Conservation (phyloP, 2,797 vertebrate genomes). For the Darevskia mixta region DNA sequence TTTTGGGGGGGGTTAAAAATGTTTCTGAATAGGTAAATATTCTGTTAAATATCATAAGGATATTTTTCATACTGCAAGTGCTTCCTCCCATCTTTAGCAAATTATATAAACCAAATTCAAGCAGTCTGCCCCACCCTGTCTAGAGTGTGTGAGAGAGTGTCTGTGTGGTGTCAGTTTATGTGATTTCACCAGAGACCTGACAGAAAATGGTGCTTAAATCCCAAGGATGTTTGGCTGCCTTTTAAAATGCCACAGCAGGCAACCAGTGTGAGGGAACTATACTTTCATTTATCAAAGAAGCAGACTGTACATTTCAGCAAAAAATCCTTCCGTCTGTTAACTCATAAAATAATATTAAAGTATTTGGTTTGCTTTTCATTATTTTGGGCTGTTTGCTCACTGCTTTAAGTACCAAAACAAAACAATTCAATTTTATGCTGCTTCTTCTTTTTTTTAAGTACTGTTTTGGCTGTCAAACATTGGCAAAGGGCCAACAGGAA, state of each 20-base stretch:
- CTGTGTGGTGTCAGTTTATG: fast-evolving
- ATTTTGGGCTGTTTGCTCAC: conserved; percentile 35
- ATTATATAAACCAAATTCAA: not conserved
- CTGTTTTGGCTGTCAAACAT: conserved; percentile 25
- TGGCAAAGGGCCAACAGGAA: conserved; percentile 18
- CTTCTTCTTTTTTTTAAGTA: not conserved
- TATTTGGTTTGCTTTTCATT: conserved; percentile 33
- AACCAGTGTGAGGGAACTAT: not conserved
- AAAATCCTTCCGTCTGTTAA: conserved; percentile 31
- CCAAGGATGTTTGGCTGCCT: not conserved
- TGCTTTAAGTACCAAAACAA: conserved; percentile 34
- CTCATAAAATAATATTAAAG: conserved; percentile 28
- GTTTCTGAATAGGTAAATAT: not conserved
- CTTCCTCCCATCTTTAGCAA: not conserved
- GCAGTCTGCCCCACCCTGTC: not conserved
- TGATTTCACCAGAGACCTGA: not conserved
- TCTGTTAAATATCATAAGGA: not conserved
- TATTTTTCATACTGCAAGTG: not conserved
- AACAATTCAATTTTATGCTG: not conserved
- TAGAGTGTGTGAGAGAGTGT: not conserved
- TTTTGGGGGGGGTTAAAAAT: no score
- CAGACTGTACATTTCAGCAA: conserved; percentile 35
- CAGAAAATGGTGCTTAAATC: conserved; percentile 16
- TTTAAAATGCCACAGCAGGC: not conserved
- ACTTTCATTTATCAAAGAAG: conserved; percentile 18